Evolutionary conservation across 1,140 invertebrate genomes (phyloP).

Genomic region (Drosophila lini): DNA sequence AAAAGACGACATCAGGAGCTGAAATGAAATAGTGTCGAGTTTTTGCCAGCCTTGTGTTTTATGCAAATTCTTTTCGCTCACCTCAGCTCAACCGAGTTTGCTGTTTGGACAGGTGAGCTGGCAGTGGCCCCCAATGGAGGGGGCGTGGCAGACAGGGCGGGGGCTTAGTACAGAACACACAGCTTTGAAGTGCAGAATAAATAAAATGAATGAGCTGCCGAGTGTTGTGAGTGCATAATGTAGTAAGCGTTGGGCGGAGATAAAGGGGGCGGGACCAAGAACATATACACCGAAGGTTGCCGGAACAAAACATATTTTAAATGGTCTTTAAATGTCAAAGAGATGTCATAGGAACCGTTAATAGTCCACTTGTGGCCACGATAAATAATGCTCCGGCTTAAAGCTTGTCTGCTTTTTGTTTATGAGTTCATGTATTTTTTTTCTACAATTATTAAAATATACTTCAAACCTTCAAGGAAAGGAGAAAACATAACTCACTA

Average conservation of each 20-base stretch:
- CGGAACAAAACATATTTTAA: conserved; percentile 39
- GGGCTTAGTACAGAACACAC: conserved; percentile 44
- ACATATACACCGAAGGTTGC: conserved; percentile 1
- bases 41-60: conserved; percentile 75
- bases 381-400: not conserved
- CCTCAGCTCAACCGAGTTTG: conserved; percentile 51
- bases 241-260: conserved; percentile 42
- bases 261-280: not conserved
- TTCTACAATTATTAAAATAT: not conserved
- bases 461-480: not conserved
- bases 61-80: conserved; percentile 72
- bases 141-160: conserved; percentile 1
- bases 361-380: conserved; percentile 4
- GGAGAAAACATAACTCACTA: too few species aligned
- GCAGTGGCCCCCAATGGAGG: conserved; percentile 8
- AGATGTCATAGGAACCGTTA: not conserved
- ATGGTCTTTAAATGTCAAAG: conserved; percentile 46
- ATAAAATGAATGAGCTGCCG: conserved; percentile 77
- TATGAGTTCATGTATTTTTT: not conserved
- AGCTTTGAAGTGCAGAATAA: conserved; percentile 80
- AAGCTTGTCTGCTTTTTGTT: not conserved
- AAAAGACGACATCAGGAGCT: conserved; percentile 28
- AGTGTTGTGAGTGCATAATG: conserved; percentile 77
- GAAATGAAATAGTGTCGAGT: conserved; percentile 75
- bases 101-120: conserved; percentile 69